Conservation (phyloP, 1,140 invertebrate genomes). For the Solenopsis fugax region DNA sequence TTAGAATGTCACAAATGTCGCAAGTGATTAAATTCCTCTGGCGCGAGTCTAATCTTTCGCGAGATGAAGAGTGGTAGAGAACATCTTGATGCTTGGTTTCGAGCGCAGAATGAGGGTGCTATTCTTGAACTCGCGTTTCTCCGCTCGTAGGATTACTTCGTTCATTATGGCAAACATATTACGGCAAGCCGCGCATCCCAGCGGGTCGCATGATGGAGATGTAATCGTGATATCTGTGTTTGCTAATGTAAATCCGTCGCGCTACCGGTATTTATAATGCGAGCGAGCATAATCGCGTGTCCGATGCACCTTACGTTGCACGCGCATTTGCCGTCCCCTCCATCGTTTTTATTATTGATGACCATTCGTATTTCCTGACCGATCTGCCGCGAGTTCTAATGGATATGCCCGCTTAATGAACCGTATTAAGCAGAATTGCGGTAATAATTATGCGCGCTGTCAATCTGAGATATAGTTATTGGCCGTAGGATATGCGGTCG, state of each 20-base stretch:
- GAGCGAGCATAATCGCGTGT: constrained; percentile 48
- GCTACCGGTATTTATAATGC: constrained; percentile 68
- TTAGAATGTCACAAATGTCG: neutral
- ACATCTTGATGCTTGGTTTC: constrained; percentile 20
- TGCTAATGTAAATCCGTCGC: constrained; percentile 67
- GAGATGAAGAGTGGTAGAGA: neutral
- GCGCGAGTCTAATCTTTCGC: neutral
- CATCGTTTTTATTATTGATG: constrained; percentile 56
- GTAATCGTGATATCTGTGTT: constrained; percentile 71
- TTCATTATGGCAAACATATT: constrained; percentile 68
- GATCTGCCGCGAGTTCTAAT: constrained; percentile 48
- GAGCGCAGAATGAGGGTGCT: constrained; percentile 41
- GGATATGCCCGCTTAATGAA: constrained; percentile 44
- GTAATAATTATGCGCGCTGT: constrained; percentile 54
- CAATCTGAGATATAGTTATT: constrained; percentile 61
- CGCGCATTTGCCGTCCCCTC: constrained; percentile 11
- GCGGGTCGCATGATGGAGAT: constrained; percentile 62
- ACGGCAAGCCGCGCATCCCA: constrained; percentile 52
- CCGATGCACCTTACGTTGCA: constrained; percentile 40
- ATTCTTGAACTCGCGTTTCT: constrained; percentile 53
- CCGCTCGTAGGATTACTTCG: constrained; percentile 59
- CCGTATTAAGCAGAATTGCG: constrained; percentile 39
- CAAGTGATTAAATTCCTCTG: neutral
- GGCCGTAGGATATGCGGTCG: neutral
- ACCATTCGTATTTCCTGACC: constrained; percentile 44